Evolutionary conservation across 2,113 vertebrate genomes (phyloP).

Genomic region (Himantopus leucocephalus): DNA sequence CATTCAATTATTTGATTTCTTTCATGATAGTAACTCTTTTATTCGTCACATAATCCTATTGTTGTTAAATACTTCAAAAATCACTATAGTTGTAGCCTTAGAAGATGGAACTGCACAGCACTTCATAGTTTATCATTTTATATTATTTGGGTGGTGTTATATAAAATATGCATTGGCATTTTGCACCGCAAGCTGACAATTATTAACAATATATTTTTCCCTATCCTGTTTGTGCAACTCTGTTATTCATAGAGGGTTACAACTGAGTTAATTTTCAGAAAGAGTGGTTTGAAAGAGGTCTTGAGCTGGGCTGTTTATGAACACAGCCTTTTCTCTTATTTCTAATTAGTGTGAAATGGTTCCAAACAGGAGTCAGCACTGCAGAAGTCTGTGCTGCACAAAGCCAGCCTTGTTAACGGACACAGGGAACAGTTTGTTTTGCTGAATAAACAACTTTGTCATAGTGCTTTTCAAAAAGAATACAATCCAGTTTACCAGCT

Average conservation of each 20-base stretch:
- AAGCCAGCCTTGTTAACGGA: conserved; percentile 73
- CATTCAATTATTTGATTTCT: not conserved
- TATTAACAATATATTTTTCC: conserved; percentile 76
- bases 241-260: conserved; percentile 66
- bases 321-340: conserved; percentile 74
- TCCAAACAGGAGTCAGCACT: conserved; percentile 71
- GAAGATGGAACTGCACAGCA: not conserved
- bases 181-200: conserved; percentile 57
- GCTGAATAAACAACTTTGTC: conserved; percentile 76
- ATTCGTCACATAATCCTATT: not conserved
- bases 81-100: not conserved
- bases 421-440: conserved; percentile 76
- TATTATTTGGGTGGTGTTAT: conserved; percentile 14
- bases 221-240: conserved; percentile 47
- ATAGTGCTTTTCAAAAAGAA: conserved; percentile 63
- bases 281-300: conserved; percentile 61
- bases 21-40: not conserved
- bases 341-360: conserved; percentile 78
- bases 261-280: conserved; percentile 76
- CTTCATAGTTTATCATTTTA: conserved; percentile 34
- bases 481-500: conserved; percentile 68
- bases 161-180: conserved; percentile 62
- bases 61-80: not conserved
- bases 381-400: conserved; percentile 66
- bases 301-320: conserved; percentile 52